phyloP scores from a whole-genome alignment of 2,888 invertebrate species.

The Siphlonurus alternatus region DNA sequence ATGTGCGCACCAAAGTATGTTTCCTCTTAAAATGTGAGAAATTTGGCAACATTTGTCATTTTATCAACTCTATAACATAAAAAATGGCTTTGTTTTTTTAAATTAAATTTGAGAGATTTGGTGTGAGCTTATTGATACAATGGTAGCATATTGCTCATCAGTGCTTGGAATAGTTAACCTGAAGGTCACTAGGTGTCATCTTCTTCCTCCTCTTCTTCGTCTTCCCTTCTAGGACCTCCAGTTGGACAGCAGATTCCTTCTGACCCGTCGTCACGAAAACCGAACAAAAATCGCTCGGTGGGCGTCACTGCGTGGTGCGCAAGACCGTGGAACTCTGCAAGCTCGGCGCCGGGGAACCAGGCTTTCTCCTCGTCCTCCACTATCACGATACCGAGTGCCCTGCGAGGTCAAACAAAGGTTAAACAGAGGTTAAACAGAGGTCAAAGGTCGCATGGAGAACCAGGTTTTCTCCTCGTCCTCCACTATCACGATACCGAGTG shows the following conservation, averaged over 20 bases:
- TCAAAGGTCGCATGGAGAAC: conserved; percentile 42
- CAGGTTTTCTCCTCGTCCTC: conserved; percentile 82
- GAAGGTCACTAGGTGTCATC: neutral
- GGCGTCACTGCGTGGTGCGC: conserved; percentile 65
- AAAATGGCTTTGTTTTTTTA: no score
- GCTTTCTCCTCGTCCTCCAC: conserved; percentile 80
- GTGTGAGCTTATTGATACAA: neutral
- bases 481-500: conserved; percentile 60
- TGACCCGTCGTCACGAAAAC: conserved; percentile 65
- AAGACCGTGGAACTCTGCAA: conserved; percentile 78
- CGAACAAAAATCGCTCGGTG: conserved; percentile 62
- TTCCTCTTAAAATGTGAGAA: no score
- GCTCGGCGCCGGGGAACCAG: conserved; percentile 80
- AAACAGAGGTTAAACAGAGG: neutral
- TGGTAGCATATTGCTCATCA: neutral
- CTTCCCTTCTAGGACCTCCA: conserved; percentile 36
- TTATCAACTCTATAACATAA: no score
- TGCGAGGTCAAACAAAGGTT: conserved; percentile 25
- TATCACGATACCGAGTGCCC: conserved; percentile 59
- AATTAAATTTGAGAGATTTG: no score
- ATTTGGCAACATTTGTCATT: no score
- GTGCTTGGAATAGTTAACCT: neutral
- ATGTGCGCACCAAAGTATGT: no score
- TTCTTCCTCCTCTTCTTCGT: conserved; percentile 23
- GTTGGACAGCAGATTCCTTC: conserved; percentile 70